Percentiles rank a stretch among this genome's conserved stretches.
These are phyloP conservation scores for Chelon auratus DNA, from an alignment of 2,797 vertebrate genomes.

Conservation along the genomic window DNA sequence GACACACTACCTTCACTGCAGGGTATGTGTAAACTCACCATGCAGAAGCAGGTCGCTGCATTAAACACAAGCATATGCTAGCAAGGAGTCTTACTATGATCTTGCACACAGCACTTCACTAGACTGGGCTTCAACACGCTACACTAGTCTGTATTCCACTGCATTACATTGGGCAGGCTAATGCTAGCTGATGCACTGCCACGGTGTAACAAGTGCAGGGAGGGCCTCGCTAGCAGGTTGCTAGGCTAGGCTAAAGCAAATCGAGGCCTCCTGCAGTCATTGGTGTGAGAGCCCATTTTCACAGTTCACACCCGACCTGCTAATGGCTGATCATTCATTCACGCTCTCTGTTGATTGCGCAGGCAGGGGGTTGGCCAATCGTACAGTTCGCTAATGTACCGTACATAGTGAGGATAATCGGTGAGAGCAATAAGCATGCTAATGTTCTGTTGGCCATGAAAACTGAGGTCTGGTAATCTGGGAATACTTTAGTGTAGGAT, in stretches of 20 bases:
- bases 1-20: conserved; percentile 82
- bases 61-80: conserved; percentile 86
- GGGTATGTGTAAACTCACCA: conserved; percentile 84
- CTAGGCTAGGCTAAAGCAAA: conserved; percentile 77
- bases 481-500: conserved; percentile 55
- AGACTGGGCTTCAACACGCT: conserved; percentile 85
- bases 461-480: conserved; percentile 73
- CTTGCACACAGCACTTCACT: conserved; percentile 83
- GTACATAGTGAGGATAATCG: conserved; percentile 81
- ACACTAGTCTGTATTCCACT: conserved; percentile 79
- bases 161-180: conserved; percentile 75
- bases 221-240: conserved; percentile 67
- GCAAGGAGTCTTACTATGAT: conserved; percentile 85
- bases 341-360: conserved; percentile 83
- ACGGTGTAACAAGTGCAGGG: conserved; percentile 49
- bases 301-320: conserved; percentile 85
- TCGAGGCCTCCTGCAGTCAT: conserved; percentile 84
- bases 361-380: conserved; percentile 83
- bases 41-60: conserved; percentile 87
- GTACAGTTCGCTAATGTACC: conserved; percentile 82
- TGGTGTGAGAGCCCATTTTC: conserved; percentile 86
- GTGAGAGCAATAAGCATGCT: conserved; percentile 80
- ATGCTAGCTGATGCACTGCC: conserved; percentile 59
- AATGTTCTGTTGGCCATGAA: conserved; percentile 81
- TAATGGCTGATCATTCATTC: conserved; percentile 87